phyloP scores from a whole-genome alignment of 2,888 invertebrate genomes.

The Rotaria macrura region DNA sequence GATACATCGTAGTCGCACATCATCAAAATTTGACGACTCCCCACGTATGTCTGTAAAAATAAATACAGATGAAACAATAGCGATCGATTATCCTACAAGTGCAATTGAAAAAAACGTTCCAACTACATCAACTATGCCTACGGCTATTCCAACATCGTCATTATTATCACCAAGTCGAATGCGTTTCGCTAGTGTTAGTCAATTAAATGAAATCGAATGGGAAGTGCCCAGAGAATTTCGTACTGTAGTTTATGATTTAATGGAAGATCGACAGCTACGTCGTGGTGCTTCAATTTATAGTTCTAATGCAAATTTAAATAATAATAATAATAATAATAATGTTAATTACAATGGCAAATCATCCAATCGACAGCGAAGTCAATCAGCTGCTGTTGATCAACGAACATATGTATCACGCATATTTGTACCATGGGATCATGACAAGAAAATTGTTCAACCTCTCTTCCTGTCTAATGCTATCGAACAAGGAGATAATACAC shows the following conservation, averaged over 20 bases:
- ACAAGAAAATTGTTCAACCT: background rate
- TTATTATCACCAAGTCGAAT: background rate
- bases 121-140: background rate
- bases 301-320: background rate
- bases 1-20: background rate
- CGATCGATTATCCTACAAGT: background rate
- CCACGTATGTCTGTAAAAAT: background rate
- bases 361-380: background rate
- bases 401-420: background rate
- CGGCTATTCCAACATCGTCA: background rate
- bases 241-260: background rate
- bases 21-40: background rate
- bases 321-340: slow-evolving; percentile 18
- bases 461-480: background rate
- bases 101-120: background rate
- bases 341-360: background rate
- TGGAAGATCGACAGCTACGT: background rate
- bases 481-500: background rate
- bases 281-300: background rate
- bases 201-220: slow-evolving; percentile 9
- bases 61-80: background rate
- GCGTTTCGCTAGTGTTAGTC: background rate
- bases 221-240: slow-evolving; percentile 9
- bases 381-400: background rate
- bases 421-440: slow-evolving; percentile 9